A percentile compares a stretch with the other conserved stretches of the same genome.
Evolutionary conservation across 37 sponge, comb jelly and placozoan genomes (phyloP).

Genomic region (Bolinopsis microptera): DNA sequence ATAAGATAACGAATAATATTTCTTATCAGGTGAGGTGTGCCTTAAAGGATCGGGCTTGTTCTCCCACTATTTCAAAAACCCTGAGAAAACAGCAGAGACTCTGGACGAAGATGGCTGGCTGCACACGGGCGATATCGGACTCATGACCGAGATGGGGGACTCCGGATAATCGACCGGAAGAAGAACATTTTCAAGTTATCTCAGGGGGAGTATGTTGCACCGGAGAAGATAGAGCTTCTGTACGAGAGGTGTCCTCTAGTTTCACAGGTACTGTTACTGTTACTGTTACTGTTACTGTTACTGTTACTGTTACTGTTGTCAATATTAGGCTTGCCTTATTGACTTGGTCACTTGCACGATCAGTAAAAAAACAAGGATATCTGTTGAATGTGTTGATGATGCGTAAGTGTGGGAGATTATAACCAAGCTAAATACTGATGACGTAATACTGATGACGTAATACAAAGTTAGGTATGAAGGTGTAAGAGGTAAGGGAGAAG

Average conservation of each 20-base stretch:
- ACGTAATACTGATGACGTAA: too few species aligned
- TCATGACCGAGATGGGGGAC: constrained; percentile 82
- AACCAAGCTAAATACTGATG: too few species aligned
- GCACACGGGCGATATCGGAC: constrained; percentile 93
- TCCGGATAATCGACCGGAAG: constrained; percentile 92
- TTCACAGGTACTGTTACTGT: constrained; percentile 79
- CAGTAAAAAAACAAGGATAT: too few species aligned
- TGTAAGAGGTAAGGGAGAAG: too few species aligned
- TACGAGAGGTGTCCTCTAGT: constrained; percentile 75
- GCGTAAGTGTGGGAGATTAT: too few species aligned
- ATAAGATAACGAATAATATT: neutral
- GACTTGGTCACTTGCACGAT: too few species aligned
- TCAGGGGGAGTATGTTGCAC: constrained; percentile 97
- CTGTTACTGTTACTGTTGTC: too few species aligned
- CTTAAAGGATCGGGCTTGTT: constrained; percentile 83
- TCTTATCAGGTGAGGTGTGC: constrained; percentile 70
- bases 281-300: constrained; percentile 86
- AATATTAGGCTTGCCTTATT: too few species aligned
- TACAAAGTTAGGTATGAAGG: too few species aligned
- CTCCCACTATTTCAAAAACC: constrained; percentile 84
- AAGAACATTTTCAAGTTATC: constrained; percentile 95
- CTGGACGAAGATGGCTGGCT: constrained; percentile 94
- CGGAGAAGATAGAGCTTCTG: constrained; percentile 92
- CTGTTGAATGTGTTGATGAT: too few species aligned
- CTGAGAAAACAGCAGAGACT: constrained; percentile 82